Evolutionary conservation across 1,140 invertebrate species (phyloP), one percentile per base, ranked within the genome.

Genomic region (Macrostomum lignano): DNA sequence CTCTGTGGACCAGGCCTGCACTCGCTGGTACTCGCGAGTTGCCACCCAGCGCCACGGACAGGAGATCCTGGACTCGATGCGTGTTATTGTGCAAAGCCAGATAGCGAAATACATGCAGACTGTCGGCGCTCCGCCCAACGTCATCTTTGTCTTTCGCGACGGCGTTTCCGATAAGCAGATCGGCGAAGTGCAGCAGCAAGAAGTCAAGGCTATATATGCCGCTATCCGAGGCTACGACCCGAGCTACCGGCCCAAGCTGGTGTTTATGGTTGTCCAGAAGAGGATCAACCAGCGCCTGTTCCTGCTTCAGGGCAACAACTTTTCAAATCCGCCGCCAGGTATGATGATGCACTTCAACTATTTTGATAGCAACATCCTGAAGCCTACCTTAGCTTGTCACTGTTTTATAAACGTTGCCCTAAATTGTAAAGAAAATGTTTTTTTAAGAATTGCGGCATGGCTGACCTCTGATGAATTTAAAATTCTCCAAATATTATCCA

Each of bases 111-210:
- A 14, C 36, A 22, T 36, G 17, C 25, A 54, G 49, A 40, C 46
- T 1, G 52, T 51, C 35, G 47, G 53, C 34, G 28, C 31, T 0
- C 39, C 52, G 36, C 79, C 81, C 0, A 63, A 71, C 2, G 69
- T 66, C 42, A 73, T 91, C 21, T 64, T 91, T 5, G 66, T 91
- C 13, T 91, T 70, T 55, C 64, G 82, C 36, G 82, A 93, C 60
- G 82, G 82, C 21, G 74, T 91, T 3, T 70, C 76, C 11, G 78
- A 88, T 55, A 76, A 78, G 0, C 72, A 82, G 47, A 43, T 91
- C 3, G 58, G 67, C 2, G 42, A 63, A 1, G 64, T 74, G 3
- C 47, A 59, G 22, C 58, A 70, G 1, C 72, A 73, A 45, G 81
- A 91, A 61, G 63, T 84, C 0, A 60, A 66, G 2, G 78, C 86